Conservation (phyloP, 2,888 invertebrate species). For the Dendrolimus houi region DNA sequence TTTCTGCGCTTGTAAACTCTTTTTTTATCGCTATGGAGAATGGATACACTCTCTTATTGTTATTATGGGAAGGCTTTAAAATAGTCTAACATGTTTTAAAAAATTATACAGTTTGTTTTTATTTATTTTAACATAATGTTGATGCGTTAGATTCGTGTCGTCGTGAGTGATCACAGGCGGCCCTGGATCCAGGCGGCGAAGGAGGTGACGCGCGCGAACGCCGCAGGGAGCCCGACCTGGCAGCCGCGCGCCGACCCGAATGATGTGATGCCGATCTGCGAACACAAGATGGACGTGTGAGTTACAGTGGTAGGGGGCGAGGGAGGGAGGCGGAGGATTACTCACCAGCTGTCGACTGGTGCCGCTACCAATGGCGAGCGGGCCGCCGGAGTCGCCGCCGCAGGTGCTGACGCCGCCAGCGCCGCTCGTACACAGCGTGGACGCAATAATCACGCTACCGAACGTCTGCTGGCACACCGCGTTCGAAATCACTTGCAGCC, state of each 20-base stretch:
- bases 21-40: no score
- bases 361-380: constrained; percentile 29
- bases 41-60: no score
- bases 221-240: constrained; percentile 17
- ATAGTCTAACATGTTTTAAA: no score
- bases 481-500: constrained; percentile 50
- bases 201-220: constrained; percentile 20
- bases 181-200: constrained; percentile 22
- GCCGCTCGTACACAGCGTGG: constrained; percentile 44
- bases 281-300: background rate
- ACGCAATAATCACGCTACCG: constrained; percentile 22
- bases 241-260: constrained; percentile 19
- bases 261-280: constrained; percentile 19
- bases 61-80: no score
- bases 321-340: background rate
- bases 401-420: constrained; percentile 39
- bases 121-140: no score
- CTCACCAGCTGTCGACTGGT: constrained; percentile 26
- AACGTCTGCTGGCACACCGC: constrained; percentile 31
- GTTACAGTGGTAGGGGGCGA: background rate
- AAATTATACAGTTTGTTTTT: no score
- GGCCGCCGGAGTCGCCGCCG: constrained; percentile 51
- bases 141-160: no score
- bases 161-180: constrained; percentile 9
- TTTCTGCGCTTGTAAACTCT: no score